These are phyloP conservation scores for Sinonovacula constricta DNA, from an alignment of 1,140 invertebrate species.

Conservation along the genomic window DNA sequence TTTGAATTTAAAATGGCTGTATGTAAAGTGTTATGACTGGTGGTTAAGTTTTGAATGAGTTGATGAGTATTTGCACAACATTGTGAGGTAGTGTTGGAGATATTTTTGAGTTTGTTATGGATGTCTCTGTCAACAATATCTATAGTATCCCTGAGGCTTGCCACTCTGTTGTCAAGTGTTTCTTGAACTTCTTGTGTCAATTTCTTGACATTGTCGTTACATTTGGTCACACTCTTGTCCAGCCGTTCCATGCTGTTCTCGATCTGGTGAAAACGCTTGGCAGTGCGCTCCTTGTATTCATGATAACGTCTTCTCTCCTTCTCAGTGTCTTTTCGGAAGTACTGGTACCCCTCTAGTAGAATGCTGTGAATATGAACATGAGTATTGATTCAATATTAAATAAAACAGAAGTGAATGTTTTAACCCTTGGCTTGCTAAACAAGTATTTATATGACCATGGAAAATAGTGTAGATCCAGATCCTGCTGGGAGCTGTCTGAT, in stretches of 20 bases:
- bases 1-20: too few relatives aligned
- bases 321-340: conserved; percentile 25
- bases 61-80: not conserved
- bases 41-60: too few relatives aligned
- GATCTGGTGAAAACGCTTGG: conserved; percentile 47
- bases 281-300: conserved; percentile 44
- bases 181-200: conserved; percentile 19
- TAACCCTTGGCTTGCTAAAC: too few relatives aligned
- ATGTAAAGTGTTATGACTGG: too few relatives aligned
- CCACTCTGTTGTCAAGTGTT: not conserved
- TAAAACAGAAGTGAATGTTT: not conserved
- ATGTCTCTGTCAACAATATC: too few relatives aligned
- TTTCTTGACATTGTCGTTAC: conserved; percentile 27
- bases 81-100: not conserved
- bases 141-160: not conserved
- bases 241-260: conserved; percentile 26
- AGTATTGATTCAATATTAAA: too few relatives aligned
- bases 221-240: not conserved
- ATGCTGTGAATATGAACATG: conserved; percentile 42
- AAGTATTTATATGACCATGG: too few relatives aligned
- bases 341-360: conserved; percentile 13
- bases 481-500: too few relatives aligned
- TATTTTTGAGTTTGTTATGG: too few relatives aligned
- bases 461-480: too few relatives aligned
- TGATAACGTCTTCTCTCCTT: conserved; percentile 21